Evolutionary conservation across 92 coral and sea anemone species (phyloP), one percentile per base, ranked within the genome.

Genomic region (Micromussa lordhowensis): DNA sequence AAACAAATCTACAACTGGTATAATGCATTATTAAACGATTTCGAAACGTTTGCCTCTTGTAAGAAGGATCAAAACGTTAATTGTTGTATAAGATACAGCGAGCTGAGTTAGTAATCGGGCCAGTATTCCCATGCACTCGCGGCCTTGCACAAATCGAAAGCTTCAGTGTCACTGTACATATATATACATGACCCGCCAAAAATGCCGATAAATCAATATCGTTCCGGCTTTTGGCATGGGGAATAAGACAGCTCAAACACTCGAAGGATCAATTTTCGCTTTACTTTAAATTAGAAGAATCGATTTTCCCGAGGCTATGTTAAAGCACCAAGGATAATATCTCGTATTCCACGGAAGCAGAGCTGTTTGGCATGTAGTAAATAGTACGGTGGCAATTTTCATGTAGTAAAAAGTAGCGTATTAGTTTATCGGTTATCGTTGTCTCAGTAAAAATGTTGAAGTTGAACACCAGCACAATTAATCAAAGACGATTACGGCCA

Each of bases 1-100:
- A 77, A 79, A 59, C 82, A 75, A 77, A 66, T 75, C 78, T 48
- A 69, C 57, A 18, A 40, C 88, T 77, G 88, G 88, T 85, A 64
- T 81, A 34, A 85, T 85, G 32, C 81, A 85, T 85, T 61, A 85
- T 85, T 85, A 38, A 85, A 28, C 59, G 68, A 38, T 38, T 36
- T 40, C 80, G 19, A 73, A 53, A 5, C 71, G 7, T 28, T 17
- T 38, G 35, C 17, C 19, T 73, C 74, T 24, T 26, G 3, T 28
- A 44, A 26, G 14, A 16, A 36, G 73, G 29, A 26, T 26, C n/a
- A 28, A 36, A 63, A 8, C 35, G 24, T 40, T 26, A 18, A 44
- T 32, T 30, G 26, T 36, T 72, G 77, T 31, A 5, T 2, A 73
- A 17, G 26, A 73, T 18, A 19, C 49, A 36, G 21, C 26, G 78